A percentile compares a stretch with the other conserved stretches of the same genome.
Conservation (phyloP, 2,113 vertebrate species). For the Cyanoderma ruficeps region DNA sequence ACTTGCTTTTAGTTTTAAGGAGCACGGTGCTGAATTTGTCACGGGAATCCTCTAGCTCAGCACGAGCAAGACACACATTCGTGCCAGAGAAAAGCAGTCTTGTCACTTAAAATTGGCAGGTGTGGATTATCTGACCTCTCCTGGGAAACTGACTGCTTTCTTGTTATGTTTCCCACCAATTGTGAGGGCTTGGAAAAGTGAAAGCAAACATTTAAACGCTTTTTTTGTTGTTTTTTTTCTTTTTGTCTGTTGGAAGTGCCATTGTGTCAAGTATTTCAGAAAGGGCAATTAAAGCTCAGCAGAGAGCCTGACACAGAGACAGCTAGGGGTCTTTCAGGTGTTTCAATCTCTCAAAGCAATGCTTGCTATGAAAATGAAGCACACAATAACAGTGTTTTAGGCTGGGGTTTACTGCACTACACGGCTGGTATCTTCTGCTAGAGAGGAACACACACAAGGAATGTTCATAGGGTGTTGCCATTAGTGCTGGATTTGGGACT, state of each 20-base stretch:
- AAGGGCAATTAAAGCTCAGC: background rate
- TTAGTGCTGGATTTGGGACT: background rate
- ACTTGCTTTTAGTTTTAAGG: background rate
- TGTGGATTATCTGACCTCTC: background rate
- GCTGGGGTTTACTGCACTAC: background rate
- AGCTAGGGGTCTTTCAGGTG: background rate
- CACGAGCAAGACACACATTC: fast-evolving
- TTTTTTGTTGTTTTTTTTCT: background rate
- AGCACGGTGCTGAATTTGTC: background rate
- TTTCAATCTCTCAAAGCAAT: background rate
- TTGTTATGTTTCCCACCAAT: background rate
- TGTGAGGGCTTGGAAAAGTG: background rate
- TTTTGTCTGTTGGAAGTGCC: background rate
- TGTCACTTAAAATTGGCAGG: background rate
- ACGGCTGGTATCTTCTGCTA: background rate
- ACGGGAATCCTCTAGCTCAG: background rate
- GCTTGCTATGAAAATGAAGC: background rate
- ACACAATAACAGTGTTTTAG: background rate
- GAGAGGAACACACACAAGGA: background rate
- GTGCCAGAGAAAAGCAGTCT: background rate
- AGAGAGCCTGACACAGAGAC: background rate
- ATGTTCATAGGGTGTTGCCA: background rate
- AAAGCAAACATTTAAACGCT: background rate
- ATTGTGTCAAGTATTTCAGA: background rate
- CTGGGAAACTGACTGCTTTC: background rate